A percentile compares a stretch with the other conserved stretches of the same genome.
phyloP scores from a whole-genome alignment of 2,888 invertebrate genomes.

The Cantharis nigra region DNA sequence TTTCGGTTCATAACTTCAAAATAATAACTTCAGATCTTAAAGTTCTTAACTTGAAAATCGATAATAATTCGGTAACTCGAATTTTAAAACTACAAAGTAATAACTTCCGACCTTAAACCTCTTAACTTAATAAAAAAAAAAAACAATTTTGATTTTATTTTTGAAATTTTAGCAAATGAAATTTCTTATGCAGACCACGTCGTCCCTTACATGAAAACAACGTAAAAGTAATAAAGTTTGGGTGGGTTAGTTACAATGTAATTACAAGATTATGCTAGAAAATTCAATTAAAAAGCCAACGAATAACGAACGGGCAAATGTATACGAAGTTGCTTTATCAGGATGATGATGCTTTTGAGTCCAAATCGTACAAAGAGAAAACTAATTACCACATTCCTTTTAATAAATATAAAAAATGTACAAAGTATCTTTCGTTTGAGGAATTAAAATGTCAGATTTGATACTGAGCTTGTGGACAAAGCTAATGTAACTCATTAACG shows the following conservation, averaged over 20 bases:
- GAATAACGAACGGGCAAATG: background rate
- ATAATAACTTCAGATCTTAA: no score
- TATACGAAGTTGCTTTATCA: background rate
- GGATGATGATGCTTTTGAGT: background rate
- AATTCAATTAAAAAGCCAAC: conserved; percentile 3
- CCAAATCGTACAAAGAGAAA: background rate
- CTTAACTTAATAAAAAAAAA: no score
- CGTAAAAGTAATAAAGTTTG: conserved; percentile 14
- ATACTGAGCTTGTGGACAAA: background rate
- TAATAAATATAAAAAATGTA: background rate
- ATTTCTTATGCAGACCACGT: background rate
- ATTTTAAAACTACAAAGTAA: no score
- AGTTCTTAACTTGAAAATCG: no score
- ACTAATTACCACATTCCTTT: background rate
- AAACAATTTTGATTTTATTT: no score
- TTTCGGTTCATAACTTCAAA: no score
- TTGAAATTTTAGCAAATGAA: background rate
- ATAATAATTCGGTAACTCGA: no score
- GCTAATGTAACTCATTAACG: background rate
- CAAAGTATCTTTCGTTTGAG: background rate
- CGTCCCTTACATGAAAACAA: background rate
- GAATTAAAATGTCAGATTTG: background rate
- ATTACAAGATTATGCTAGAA: conserved; percentile 5
- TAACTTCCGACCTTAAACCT: no score
- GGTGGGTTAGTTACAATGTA: conserved; percentile 12